Evolutionary conservation across 1,140 invertebrate genomes (phyloP).

Genomic region (Macrostomum lignano): DNA sequence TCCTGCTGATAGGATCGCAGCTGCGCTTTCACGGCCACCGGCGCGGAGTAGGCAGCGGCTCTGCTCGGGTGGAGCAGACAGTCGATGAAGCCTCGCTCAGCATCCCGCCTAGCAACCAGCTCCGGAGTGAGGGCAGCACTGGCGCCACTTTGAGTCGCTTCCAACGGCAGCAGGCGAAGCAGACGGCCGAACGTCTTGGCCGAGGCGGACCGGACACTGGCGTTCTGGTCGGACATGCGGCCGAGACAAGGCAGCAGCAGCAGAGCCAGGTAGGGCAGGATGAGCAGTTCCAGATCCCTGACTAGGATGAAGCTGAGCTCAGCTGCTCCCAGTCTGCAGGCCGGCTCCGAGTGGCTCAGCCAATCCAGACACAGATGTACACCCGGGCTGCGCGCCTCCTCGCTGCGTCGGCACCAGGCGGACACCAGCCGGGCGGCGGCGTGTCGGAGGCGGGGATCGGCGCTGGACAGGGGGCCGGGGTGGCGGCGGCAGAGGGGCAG

Average conservation of each 20-base stretch:
- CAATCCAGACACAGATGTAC: no score
- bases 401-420: no score
- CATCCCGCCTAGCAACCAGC: conserved; percentile 11
- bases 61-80: conserved; percentile 55
- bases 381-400: no score
- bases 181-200: conserved; percentile 72
- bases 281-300: conserved; percentile 41
- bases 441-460: no score
- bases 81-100: conserved; percentile 52
- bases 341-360: no score
- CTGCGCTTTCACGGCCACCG: conserved; percentile 42
- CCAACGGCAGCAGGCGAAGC: conserved; percentile 73
- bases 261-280: conserved; percentile 66
- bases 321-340: no score
- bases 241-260: conserved; percentile 63
- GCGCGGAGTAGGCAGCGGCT: conserved; percentile 51
- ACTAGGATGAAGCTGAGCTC: no score
- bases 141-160: no score
- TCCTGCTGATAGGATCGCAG: conserved; percentile 42
- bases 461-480: no score
- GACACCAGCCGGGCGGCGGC: no score
- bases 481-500: no score
- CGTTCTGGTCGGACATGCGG: conserved; percentile 61
- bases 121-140: no score
- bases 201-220: conserved; percentile 49